These are phyloP conservation scores for Rutpela maculata DNA, from an alignment of 2,888 invertebrate species.

Conservation along the genomic window DNA sequence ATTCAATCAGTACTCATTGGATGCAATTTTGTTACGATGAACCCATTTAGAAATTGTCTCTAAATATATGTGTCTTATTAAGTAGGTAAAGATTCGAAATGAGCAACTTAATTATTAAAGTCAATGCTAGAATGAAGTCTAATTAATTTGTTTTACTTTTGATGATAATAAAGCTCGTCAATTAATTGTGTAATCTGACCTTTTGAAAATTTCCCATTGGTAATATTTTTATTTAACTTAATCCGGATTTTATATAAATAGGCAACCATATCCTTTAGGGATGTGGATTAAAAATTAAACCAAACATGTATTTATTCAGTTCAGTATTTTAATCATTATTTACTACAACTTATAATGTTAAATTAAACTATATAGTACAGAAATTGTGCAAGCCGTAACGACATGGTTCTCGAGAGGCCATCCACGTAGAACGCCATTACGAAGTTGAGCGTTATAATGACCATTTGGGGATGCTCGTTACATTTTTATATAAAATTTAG, in stretches of 20 bases:
- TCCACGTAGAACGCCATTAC: constrained; percentile 4
- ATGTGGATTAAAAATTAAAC: too few species aligned
- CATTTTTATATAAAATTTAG: constrained; percentile 7
- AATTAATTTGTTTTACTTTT: too few species aligned
- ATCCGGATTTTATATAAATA: background rate
- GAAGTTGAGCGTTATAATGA: constrained; percentile 13
- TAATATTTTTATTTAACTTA: background rate
- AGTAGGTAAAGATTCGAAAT: too few species aligned
- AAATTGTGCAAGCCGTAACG: constrained; percentile 4
- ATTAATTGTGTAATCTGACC: background rate
- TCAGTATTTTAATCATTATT: background rate
- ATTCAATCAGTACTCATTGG: too few species aligned
- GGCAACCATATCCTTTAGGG: too few species aligned
- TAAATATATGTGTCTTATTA: too few species aligned
- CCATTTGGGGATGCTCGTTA: constrained; percentile 7
- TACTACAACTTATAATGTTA: background rate
- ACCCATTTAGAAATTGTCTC: too few species aligned
- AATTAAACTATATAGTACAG: background rate
- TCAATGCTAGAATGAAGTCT: too few species aligned
- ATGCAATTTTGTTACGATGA: too few species aligned
- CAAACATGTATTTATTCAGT: background rate
- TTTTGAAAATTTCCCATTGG: background rate
- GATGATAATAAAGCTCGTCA: background rate
- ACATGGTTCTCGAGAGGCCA: background rate
- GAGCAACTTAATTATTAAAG: too few species aligned